Percentiles rank a stretch among this genome's conserved stretches.
Evolutionary conservation across 2,888 invertebrate species (phyloP).

Genomic region (Serrognathus titanus): DNA sequence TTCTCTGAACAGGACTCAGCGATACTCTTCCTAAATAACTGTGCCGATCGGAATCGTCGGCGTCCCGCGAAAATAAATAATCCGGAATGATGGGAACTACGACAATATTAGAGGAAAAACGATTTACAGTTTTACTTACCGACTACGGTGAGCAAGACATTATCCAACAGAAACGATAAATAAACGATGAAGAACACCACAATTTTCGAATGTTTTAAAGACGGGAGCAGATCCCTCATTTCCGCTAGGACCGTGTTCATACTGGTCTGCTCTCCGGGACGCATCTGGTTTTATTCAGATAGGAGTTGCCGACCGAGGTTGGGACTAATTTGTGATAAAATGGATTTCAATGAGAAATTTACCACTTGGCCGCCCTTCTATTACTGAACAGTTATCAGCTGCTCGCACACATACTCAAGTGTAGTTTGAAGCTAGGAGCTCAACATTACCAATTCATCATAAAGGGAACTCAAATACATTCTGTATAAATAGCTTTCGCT

Average conservation of each 20-base stretch:
- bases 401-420: constrained; percentile 3
- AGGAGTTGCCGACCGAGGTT: constrained; percentile 19
- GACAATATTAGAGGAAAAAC: background rate
- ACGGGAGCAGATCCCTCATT: constrained; percentile 18
- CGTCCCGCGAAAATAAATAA: constrained; percentile 57
- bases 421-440: too few species aligned
- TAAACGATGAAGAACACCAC: constrained; percentile 61
- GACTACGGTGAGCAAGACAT: constrained; percentile 81
- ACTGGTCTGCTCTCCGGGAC: constrained; percentile 17
- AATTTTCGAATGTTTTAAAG: constrained; percentile 37
- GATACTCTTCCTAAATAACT: constrained; percentile 33
- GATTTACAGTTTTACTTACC: constrained; percentile 58
- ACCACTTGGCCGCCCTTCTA: constrained; percentile 26
- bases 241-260: constrained; percentile 12
- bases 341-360: constrained; percentile 38
- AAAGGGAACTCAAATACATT: too few species aligned
- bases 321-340: constrained; percentile 31
- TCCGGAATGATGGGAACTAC: constrained; percentile 79
- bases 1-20: constrained; percentile 46
- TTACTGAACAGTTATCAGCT: constrained; percentile 16
- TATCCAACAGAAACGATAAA: constrained; percentile 76
- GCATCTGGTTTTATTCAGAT: constrained; percentile 25
- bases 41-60: constrained; percentile 12
- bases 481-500: too few species aligned
- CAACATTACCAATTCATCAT: too few species aligned